Evolutionary conservation across 2,113 vertebrate genomes (phyloP).

Genomic region (Mixornis gularis): DNA sequence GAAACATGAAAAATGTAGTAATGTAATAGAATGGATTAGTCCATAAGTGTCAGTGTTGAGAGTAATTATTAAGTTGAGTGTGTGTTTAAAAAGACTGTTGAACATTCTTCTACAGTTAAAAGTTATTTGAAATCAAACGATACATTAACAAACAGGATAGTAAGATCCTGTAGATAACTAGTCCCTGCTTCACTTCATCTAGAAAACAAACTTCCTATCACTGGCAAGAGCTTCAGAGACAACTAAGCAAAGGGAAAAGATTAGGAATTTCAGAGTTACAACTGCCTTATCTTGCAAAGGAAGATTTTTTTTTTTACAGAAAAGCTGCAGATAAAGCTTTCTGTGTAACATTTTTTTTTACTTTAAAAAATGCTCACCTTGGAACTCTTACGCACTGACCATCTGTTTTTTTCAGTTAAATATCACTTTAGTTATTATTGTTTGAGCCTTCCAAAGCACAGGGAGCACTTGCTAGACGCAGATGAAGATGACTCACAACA

Average conservation of each 20-base stretch:
- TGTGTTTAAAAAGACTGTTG: background rate
- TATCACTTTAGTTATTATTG: background rate
- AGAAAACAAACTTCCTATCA: background rate
- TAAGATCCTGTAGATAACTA: background rate
- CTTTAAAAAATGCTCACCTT: background rate
- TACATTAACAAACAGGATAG: background rate
- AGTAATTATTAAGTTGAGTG: background rate
- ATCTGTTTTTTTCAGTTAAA: background rate
- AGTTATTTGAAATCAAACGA: background rate
- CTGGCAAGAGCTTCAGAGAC: background rate
- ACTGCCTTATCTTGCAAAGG: background rate
- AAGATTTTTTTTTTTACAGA: background rate
- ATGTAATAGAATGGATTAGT: background rate
- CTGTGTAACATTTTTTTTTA: background rate
- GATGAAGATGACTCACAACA: background rate
- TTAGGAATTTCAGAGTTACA: background rate
- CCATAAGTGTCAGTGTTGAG: background rate
- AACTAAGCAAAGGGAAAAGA: background rate
- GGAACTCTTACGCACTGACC: background rate
- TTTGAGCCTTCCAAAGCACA: background rate
- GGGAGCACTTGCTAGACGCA: background rate
- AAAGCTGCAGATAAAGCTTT: background rate
- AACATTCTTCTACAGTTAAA: background rate
- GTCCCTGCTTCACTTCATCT: background rate
- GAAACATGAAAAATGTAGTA: background rate